A percentile compares a stretch with the other conserved stretches of the same genome.
These are phyloP conservation scores for Aspidiotus rigidus DNA, from an alignment of 2,888 invertebrate species.

Conservation along the genomic window DNA sequence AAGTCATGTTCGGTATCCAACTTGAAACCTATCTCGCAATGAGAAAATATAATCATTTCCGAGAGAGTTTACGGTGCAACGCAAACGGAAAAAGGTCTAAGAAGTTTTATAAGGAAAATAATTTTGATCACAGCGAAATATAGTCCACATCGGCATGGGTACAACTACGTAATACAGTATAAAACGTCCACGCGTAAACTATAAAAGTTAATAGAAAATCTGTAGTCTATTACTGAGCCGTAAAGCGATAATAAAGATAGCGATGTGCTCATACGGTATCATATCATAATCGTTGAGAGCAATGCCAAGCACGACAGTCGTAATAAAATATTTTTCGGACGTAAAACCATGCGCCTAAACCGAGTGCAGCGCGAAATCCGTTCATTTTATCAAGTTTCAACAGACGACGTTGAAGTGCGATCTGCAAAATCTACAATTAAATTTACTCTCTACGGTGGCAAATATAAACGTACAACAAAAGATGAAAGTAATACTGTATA, in stretches of 20 bases:
- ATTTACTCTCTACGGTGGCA: too few species aligned
- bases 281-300: not conserved
- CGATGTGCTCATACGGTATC: not conserved
- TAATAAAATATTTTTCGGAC: slow-evolving; percentile 4
- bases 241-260: slow-evolving; percentile 1
- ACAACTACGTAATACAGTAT: not conserved
- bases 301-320: not conserved
- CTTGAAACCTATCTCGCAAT: too few species aligned
- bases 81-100: too few species aligned
- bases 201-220: slow-evolving; percentile 2
- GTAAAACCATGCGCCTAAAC: not conserved
- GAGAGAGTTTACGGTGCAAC: too few species aligned
- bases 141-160: too few species aligned
- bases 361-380: not conserved
- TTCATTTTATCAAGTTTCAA: not conserved
- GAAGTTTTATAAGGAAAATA: too few species aligned
- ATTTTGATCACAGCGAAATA: too few species aligned
- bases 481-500: too few species aligned
- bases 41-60: too few species aligned
- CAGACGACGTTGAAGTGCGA: not conserved
- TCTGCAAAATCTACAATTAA: not conserved
- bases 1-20: too few species aligned
- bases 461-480: too few species aligned
- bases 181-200: slow-evolving; percentile 2
- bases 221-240: slow-evolving; percentile 2